Conservation (phyloP, 2,113 vertebrate species). For the Etheostoma spectabile region DNA sequence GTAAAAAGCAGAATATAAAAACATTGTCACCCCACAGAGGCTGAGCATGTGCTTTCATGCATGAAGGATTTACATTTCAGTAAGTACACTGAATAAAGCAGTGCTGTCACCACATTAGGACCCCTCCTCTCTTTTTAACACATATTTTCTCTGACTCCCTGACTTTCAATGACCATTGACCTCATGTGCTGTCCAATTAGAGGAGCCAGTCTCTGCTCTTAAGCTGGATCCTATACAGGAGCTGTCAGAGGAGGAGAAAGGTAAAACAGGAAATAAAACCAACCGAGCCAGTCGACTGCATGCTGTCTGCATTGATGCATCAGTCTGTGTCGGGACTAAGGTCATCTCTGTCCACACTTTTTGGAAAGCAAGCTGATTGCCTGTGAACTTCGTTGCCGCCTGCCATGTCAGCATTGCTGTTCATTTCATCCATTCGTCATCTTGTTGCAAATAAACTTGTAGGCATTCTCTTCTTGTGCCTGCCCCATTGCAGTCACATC, state of each 20-base stretch:
- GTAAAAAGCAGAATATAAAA: neutral
- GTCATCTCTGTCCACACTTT: neutral
- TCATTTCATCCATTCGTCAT: slow-evolving; percentile 24
- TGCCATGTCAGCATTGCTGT: neutral
- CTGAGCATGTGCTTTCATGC: slow-evolving; percentile 45
- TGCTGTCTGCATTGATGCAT: slow-evolving; percentile 73
- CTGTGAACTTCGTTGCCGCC: slow-evolving; percentile 27
- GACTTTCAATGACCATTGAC: slow-evolving; percentile 70
- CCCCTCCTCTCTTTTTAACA: slow-evolving; percentile 4
- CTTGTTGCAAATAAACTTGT: slow-evolving; percentile 14
- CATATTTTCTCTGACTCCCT: slow-evolving; percentile 55
- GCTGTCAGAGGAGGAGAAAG: slow-evolving; percentile 96
- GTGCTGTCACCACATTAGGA: slow-evolving; percentile 6
- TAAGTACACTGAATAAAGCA: neutral
- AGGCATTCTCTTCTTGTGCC: slow-evolving; percentile 57
- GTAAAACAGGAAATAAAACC: slow-evolving; percentile 80
- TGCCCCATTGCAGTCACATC: slow-evolving; percentile 17
- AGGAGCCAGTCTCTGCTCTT: slow-evolving; percentile 87
- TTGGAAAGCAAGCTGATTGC: slow-evolving; percentile 18
- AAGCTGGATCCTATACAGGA: slow-evolving; percentile 96
- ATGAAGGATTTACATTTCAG: slow-evolving; percentile 11
- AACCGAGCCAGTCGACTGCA: slow-evolving; percentile 55
- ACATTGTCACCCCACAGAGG: slow-evolving; percentile 9
- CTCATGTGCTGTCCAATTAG: slow-evolving; percentile 83
- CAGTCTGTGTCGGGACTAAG: slow-evolving; percentile 32